Evolutionary conservation across 2,113 vertebrate genomes (phyloP), one percentile per base, ranked within the genome.

Genomic region (Varanus salvator): DNA sequence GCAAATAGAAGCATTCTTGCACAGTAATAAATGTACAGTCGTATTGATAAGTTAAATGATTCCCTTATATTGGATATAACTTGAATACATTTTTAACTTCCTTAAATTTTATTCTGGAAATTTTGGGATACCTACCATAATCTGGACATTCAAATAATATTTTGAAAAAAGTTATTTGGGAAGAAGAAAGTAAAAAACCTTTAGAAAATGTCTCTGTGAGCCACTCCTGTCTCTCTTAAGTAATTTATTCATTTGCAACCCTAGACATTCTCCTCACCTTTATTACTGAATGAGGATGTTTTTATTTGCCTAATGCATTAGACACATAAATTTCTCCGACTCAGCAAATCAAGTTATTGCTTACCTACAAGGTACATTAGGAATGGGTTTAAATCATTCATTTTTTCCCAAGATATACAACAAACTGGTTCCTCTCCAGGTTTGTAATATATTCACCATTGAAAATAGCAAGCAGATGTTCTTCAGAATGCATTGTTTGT

Each of bases 261-360:
- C 27, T 92, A 88, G 95, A 96, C 93, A 86, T 88, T 92, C 93
- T 91, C 92, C 94, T 96, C 88, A 92, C 95, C 94, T 95, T 97
- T 96, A 95, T 96, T 97, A 96, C 92, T 93, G 94, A 95, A 95
- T 95, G 92, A 96, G 87, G 94, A 96, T 96, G 93, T 95, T 97
- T 97, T 97, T 97, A 97, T 97, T 97, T 97, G 97, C 94, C 93
- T 95, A 84, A 78, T 92, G 94, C 95, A 96, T 96, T 97, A 94
- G 88, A 93, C 80, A 85, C 95, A 97, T 97, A 97, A 97, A 97
- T 97, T 95, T 94, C 91, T 96, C 91, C 96, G 95, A 96, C 95
- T 97, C 97, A 96, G 96, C 96, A 97, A 97, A 97, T 97, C 97
- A 97, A 97, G 97, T 96, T 97, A 97, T 97, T 97, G 96, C 95